Evolutionary conservation across 2,113 vertebrate species (phyloP).

Genomic region (Manacus vitellinus): DNA sequence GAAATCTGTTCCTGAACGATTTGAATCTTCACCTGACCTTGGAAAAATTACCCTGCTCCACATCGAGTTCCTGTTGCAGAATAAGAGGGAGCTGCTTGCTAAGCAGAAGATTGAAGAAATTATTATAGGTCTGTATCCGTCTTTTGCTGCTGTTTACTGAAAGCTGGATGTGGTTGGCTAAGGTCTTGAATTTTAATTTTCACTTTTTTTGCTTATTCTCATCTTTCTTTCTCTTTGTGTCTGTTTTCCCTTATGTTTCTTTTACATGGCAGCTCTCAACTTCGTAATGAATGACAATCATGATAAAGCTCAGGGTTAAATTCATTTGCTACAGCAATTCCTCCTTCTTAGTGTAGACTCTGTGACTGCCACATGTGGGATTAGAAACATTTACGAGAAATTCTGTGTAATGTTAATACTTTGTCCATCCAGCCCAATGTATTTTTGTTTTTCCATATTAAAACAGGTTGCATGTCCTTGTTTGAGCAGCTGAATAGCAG

Average conservation of each 20-base stretch:
- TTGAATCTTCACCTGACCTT: conserved; percentile 83
- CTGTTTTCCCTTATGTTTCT: not conserved
- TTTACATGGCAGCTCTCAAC: not conserved
- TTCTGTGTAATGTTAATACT: not conserved
- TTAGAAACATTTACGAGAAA: not conserved
- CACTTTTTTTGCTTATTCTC: not conserved
- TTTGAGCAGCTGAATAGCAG: not conserved
- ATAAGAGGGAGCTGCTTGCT: conserved; percentile 81
- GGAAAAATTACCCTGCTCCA: conserved; percentile 82
- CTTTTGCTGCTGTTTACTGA: conserved; percentile 16
- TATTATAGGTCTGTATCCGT: conserved; percentile 79
- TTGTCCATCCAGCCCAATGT: not conserved
- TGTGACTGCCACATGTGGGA: not conserved
- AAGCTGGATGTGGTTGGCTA: not conserved
- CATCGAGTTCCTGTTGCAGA: conserved; percentile 85
- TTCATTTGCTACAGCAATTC: not conserved
- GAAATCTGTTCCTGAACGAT: conserved; percentile 81
- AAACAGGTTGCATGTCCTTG: not conserved
- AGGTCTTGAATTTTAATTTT: not conserved
- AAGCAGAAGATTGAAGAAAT: conserved; percentile 89
- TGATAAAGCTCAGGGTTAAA: not conserved
- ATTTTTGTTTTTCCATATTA: not conserved
- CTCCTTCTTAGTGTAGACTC: not conserved
- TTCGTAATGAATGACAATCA: not conserved
- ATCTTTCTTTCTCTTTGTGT: not conserved